Conservation (phyloP, 2,797 vertebrate species). For the Vireo griseus region DNA sequence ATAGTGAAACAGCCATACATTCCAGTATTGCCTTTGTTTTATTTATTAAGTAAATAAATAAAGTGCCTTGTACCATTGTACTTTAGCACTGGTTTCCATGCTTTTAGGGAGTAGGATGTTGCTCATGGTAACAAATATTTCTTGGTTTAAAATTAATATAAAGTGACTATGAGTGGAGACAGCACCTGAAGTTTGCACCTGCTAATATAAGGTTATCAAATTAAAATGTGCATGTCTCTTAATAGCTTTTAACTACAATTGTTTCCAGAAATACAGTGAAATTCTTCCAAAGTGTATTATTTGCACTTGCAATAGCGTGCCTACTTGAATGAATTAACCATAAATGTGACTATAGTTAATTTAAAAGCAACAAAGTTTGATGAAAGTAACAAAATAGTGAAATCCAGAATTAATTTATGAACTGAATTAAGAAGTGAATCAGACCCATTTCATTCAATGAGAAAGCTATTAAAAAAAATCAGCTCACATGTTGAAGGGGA, state of each 20-base stretch:
- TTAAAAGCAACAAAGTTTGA: background rate
- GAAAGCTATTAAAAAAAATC: background rate
- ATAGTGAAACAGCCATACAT: background rate
- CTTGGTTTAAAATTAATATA: background rate
- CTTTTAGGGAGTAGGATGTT: background rate
- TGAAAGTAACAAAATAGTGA: background rate
- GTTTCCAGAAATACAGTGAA: background rate
- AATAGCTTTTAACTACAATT: background rate
- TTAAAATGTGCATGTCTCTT: background rate
- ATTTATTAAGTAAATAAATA: background rate
- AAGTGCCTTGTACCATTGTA: background rate
- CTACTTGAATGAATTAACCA: background rate
- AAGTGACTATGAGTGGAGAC: background rate
- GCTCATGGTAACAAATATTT: background rate
- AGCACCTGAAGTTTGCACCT: background rate
- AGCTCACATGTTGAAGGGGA: background rate
- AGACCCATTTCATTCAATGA: background rate
- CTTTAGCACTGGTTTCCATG: background rate
- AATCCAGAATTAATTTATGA: background rate
- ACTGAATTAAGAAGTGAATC: background rate
- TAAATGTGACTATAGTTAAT: background rate
- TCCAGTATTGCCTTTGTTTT: background rate
- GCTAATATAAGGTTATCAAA: background rate
- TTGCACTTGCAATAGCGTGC: background rate
- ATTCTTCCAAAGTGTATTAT: background rate